Conservation (phyloP, 2,113 vertebrate genomes). For the Spea multiplicata region DNA sequence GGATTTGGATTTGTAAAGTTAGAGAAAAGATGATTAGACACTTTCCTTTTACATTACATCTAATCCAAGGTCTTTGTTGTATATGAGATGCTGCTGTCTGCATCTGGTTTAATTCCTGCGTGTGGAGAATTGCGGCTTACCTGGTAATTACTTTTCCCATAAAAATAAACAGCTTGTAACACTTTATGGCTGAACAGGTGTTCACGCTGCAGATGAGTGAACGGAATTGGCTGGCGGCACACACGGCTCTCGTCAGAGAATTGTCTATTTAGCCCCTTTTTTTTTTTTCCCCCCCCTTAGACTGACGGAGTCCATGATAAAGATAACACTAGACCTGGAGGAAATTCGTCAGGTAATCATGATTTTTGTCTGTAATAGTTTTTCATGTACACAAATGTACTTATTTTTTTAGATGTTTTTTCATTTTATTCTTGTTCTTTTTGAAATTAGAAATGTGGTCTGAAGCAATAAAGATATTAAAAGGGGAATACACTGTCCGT, state of each 20-base stretch:
- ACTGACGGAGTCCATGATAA: slow-evolving; percentile 95
- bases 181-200: too few relatives aligned
- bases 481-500: slow-evolving; percentile 86
- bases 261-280: background rate
- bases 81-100: background rate
- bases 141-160: too few relatives aligned
- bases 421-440: background rate
- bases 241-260: background rate
- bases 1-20: background rate
- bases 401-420: background rate
- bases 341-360: slow-evolving; percentile 78
- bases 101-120: too few relatives aligned
- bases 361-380: background rate
- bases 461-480: slow-evolving; percentile 93
- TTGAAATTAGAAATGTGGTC: slow-evolving; percentile 90
- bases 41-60: background rate
- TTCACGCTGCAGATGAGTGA: background rate
- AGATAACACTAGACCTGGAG: slow-evolving; percentile 87
- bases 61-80: background rate
- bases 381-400: background rate
- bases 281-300: slow-evolving; percentile 56
- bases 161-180: too few relatives aligned
- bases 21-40: background rate
- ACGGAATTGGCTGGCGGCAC: background rate
- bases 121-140: too few relatives aligned